Base-by-base conservation (phyloP, 2,113 vertebrate species). In the Ursus arctos region DNA sequence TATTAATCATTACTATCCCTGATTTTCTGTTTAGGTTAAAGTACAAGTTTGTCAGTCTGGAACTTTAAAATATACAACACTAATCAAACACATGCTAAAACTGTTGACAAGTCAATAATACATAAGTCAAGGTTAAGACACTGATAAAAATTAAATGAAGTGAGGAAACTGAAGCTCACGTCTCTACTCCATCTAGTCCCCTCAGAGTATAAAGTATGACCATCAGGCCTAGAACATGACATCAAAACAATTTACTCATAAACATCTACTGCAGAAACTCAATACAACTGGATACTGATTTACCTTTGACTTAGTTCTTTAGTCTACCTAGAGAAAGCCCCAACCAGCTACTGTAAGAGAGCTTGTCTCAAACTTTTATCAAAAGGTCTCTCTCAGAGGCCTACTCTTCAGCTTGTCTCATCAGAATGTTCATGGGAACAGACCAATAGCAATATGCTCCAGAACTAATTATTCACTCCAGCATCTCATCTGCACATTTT, bases 11-110 rank as follows among this genome's bases (percentile, higher is more conserved):
- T 8, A 13, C 15, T 13, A 89, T 2, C 6, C 55, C 47, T 85
- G 16, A 71, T 72, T 89, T 92, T 96, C 43, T 76, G 65, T 82
- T 43, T 77, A 91, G 43, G 33, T 31, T 90, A 59, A 94, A 90
- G 65, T 51, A 69, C 19, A 79, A 63, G 94, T 92, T 53, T 76
- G 28, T 94, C 40, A 93, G 49, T 47, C 31, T 92, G 61, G 15
- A 97, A 89, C 61, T 87, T 94, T 43, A 88, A 92, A 89, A 95
- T 51, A 87, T 57, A 49, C 2, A 49, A 55, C 0, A 63, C 4
- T 40, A 55, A 72, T 40, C 33, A 96, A 88, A 33, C 36, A 77
- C 21, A 85, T 14, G 36, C 67, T 92, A 65, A 76, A 89, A 88
- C 47, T 81, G 7, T 15, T 87, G 26, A 90, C 18, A 87, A 28